Conservation (phyloP, 2,797 vertebrate genomes). For the Spea hammondii region DNA sequence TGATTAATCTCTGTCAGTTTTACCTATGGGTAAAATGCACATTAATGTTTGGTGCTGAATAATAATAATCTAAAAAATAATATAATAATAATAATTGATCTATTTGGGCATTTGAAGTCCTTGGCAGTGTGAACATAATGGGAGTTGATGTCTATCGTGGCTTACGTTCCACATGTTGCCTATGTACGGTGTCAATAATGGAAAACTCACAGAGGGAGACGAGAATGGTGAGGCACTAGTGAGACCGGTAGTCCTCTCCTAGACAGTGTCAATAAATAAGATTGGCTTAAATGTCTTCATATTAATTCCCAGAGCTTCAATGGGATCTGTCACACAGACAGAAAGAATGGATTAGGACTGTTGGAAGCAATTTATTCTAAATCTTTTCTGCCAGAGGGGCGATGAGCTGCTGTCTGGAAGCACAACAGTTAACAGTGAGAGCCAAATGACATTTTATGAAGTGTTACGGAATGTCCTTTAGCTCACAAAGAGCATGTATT, state of each 20-base stretch:
- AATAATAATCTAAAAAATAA: too few relatives aligned
- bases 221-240: conserved; percentile 5
- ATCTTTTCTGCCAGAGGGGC: conserved; percentile 34
- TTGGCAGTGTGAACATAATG: too few relatives aligned
- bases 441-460: conserved; percentile 23
- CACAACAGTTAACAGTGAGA: conserved; percentile 18
- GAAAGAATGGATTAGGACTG: conserved; percentile 43
- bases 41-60: too few relatives aligned
- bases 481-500: too few relatives aligned
- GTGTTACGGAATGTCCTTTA: neutral
- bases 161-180: neutral
- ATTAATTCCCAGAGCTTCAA: conserved; percentile 43
- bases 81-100: too few relatives aligned
- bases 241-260: conserved; percentile 18
- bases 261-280: conserved; percentile 38
- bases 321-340: conserved; percentile 45
- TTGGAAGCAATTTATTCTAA: conserved; percentile 41
- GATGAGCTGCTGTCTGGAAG: conserved; percentile 11
- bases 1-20: too few relatives aligned
- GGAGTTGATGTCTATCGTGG: neutral
- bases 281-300: conserved; percentile 35
- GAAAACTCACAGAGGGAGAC: neutral
- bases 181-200: neutral
- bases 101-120: too few relatives aligned
- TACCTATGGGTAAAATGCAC: too few relatives aligned